Conservation (phyloP, 2,113 vertebrate genomes). For the Neotoma lepida region DNA sequence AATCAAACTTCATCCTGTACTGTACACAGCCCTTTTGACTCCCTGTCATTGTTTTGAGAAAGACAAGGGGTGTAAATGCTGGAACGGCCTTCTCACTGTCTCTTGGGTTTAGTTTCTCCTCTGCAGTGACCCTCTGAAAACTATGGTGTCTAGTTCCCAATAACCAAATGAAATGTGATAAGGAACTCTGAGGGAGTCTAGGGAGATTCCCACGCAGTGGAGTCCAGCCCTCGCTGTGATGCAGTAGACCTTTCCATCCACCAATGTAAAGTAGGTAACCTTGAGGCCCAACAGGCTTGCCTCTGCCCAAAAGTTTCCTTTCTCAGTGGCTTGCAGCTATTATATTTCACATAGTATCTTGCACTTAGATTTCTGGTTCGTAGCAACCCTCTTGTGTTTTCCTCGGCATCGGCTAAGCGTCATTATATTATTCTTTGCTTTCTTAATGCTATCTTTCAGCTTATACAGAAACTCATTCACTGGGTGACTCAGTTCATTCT, state of each 20-base stretch:
- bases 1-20: slow-evolving; percentile 73
- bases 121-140: slow-evolving; percentile 86
- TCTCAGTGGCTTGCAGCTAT: slow-evolving; percentile 90
- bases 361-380: slow-evolving; percentile 90
- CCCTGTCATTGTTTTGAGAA: slow-evolving; percentile 73
- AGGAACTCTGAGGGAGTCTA: slow-evolving; percentile 93
- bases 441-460: slow-evolving; percentile 93
- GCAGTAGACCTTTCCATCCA: slow-evolving; percentile 95
- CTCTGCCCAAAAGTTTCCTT: slow-evolving; percentile 95
- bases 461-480: slow-evolving; percentile 94
- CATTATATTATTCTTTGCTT: slow-evolving; percentile 95
- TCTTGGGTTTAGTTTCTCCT: slow-evolving; percentile 86
- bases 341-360: slow-evolving; percentile 92
- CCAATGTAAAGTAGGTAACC: slow-evolving; percentile 94
- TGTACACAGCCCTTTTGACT: slow-evolving; percentile 78
- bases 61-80: slow-evolving; percentile 83
- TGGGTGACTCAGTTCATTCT: slow-evolving; percentile 91
- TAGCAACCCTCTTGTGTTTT: slow-evolving; percentile 95
- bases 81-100: slow-evolving; percentile 92
- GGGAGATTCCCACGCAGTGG: slow-evolving; percentile 92
- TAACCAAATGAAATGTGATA: slow-evolving; percentile 95
- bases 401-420: slow-evolving; percentile 95
- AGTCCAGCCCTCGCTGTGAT: slow-evolving; percentile 97
- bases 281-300: slow-evolving; percentile 95
- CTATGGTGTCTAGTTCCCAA: slow-evolving; percentile 85